A percentile compares a stretch with the other conserved stretches of the same genome.
These are phyloP conservation scores for Biston stratarius DNA, from an alignment of 2,888 invertebrate genomes.

Conservation along the genomic window DNA sequence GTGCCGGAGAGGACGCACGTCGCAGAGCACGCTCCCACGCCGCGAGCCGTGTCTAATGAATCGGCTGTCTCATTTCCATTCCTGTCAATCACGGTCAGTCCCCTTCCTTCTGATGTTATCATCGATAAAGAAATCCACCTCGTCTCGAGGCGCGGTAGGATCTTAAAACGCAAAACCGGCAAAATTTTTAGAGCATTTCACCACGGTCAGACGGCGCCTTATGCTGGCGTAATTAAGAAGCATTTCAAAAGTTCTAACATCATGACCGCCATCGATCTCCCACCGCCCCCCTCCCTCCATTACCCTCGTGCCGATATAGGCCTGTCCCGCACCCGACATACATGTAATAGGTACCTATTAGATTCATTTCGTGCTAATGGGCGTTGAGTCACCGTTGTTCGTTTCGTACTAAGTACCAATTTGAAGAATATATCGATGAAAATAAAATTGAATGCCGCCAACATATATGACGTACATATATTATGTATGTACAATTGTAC, in stretches of 20 bases:
- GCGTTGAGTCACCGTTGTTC: constrained; percentile 22
- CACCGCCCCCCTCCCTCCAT: constrained; percentile 19
- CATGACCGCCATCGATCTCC: constrained; percentile 36
- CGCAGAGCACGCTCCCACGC: constrained; percentile 39
- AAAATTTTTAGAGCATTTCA: too few relatives aligned
- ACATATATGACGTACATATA: constrained; percentile 16
- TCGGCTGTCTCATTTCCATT: constrained; percentile 41
- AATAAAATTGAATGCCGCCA: constrained; percentile 9
- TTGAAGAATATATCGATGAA: constrained; percentile 5
- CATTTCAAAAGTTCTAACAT: constrained; percentile 36
- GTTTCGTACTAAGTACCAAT: constrained; percentile 7
- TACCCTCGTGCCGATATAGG: background rate
- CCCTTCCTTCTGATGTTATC: constrained; percentile 30
- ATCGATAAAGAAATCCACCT: background rate
- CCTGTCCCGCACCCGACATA: constrained; percentile 9
- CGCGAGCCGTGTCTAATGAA: constrained; percentile 37
- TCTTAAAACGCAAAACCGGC: too few relatives aligned
- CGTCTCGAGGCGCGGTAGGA: too few relatives aligned
- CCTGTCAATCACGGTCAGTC: constrained; percentile 38
- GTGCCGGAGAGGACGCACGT: constrained; percentile 23
- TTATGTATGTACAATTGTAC: too few relatives aligned
- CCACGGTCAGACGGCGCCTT: background rate
- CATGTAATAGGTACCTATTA: constrained; percentile 6
- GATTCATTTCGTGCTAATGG: constrained; percentile 25
- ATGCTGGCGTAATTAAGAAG: constrained; percentile 25